phyloP scores from a whole-genome alignment of 2,888 invertebrate genomes.

The Scaptomyza cyrtandrae region DNA sequence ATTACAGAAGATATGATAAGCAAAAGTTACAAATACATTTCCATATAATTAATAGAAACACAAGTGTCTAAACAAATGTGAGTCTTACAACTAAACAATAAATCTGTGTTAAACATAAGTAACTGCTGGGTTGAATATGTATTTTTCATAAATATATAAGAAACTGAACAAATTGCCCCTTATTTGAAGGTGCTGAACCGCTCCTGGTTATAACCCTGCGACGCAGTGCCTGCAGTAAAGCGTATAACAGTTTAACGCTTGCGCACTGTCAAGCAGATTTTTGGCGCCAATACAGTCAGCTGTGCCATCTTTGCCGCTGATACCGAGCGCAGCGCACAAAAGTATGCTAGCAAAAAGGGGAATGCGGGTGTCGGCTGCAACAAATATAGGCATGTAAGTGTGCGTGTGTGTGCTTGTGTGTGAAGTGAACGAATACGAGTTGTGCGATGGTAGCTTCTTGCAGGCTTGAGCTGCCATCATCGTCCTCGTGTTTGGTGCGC shows the following conservation, averaged over 20 bases:
- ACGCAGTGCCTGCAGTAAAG: conserved; percentile 18
- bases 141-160: too few relatives aligned
- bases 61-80: too few relatives aligned
- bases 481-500: conserved; percentile 64
- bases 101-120: too few relatives aligned
- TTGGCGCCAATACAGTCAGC: conserved; percentile 75
- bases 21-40: too few relatives aligned
- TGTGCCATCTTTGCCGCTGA: conserved; percentile 45
- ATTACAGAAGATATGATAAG: neutral
- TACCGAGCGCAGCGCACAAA: conserved; percentile 50
- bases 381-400: conserved; percentile 17
- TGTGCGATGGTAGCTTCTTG: conserved; percentile 70
- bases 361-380: conserved; percentile 45
- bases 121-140: too few relatives aligned
- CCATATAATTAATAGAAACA: too few relatives aligned
- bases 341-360: conserved; percentile 43
- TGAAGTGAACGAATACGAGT: conserved; percentile 23
- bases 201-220: conserved; percentile 50
- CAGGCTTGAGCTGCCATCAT: conserved; percentile 68
- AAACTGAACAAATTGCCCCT: too few relatives aligned
- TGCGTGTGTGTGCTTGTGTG: conserved; percentile 20
- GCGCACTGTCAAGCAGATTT: conserved; percentile 50
- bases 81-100: too few relatives aligned
- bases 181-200: conserved; percentile 22
- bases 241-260: conserved; percentile 62